A percentile compares a stretch with the other conserved stretches of the same genome.
Conservation (phyloP, 2,113 vertebrate genomes). For the Chitala chitala region DNA sequence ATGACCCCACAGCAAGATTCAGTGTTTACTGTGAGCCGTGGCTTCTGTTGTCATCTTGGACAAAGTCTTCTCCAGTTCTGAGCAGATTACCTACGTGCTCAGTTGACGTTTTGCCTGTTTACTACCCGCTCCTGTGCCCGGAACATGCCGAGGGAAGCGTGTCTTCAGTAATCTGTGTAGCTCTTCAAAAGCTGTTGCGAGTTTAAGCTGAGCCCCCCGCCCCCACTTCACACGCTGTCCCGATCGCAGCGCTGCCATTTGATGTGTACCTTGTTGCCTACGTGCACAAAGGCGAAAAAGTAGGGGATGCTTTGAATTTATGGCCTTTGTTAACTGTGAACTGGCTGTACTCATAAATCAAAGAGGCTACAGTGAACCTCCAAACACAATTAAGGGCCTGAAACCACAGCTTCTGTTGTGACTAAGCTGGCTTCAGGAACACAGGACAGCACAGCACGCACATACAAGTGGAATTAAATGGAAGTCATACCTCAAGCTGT, state of each 20-base stretch:
- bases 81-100: background rate
- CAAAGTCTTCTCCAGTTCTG: background rate
- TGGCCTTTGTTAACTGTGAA: constrained; percentile 47
- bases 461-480: constrained; percentile 9
- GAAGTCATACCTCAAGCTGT: constrained; percentile 4
- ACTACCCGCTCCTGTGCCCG: background rate
- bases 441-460: constrained; percentile 5
- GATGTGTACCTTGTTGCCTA: background rate
- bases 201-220: background rate
- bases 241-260: background rate
- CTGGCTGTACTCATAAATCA: constrained; percentile 54
- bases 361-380: constrained; percentile 34
- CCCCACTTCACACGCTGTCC: background rate
- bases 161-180: constrained; percentile 11
- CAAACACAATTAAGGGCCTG: constrained; percentile 48
- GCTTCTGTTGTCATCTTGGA: background rate
- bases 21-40: background rate
- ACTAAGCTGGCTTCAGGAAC: background rate
- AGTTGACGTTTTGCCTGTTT: background rate
- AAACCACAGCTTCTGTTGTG: constrained; percentile 26
- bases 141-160: background rate
- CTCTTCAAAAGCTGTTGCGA: constrained; percentile 15
- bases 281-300: constrained; percentile 36
- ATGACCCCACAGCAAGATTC: background rate
- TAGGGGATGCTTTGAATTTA: constrained; percentile 42